Conservation (phyloP, 2,113 vertebrate species). For the Atractosteus spatula region DNA sequence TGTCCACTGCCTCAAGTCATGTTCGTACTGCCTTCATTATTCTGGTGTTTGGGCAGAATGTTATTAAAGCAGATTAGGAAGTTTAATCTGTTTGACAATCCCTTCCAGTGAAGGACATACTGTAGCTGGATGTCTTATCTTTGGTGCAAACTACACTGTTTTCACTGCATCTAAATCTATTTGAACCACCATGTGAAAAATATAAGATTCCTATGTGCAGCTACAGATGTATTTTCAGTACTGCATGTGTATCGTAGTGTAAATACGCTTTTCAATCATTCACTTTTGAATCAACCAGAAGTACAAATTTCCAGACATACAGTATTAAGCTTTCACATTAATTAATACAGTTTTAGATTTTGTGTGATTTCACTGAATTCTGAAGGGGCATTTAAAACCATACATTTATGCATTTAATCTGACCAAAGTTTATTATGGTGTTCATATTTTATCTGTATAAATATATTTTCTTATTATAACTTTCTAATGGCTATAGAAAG, state of each 20-base stretch:
- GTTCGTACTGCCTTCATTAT: constrained; percentile 56
- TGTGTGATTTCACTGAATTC: background rate
- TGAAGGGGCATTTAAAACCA: background rate
- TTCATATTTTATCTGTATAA: background rate
- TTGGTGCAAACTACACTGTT: constrained; percentile 38
- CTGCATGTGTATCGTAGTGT: background rate
- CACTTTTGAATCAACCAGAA: background rate
- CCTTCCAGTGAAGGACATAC: constrained; percentile 40
- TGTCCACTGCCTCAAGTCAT: constrained; percentile 41
- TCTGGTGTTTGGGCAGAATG: constrained; percentile 66
- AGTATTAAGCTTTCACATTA: background rate
- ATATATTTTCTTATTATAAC: too few relatives aligned
- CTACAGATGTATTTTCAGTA: background rate
- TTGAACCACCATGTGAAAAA: constrained; percentile 38
- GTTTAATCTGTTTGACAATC: constrained; percentile 76
- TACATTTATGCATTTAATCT: background rate
- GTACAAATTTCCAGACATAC: background rate
- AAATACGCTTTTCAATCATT: too few relatives aligned
- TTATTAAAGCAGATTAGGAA: constrained; percentile 75
- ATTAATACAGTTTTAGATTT: background rate
- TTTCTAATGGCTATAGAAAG: too few relatives aligned
- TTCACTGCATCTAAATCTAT: constrained; percentile 44
- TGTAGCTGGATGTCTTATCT: constrained; percentile 43
- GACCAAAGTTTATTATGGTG: background rate
- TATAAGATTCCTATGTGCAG: constrained; percentile 24